Evolutionary conservation across 1,140 invertebrate species (phyloP), one percentile per base, ranked within the genome.

Genomic region (Achatina immaculata): DNA sequence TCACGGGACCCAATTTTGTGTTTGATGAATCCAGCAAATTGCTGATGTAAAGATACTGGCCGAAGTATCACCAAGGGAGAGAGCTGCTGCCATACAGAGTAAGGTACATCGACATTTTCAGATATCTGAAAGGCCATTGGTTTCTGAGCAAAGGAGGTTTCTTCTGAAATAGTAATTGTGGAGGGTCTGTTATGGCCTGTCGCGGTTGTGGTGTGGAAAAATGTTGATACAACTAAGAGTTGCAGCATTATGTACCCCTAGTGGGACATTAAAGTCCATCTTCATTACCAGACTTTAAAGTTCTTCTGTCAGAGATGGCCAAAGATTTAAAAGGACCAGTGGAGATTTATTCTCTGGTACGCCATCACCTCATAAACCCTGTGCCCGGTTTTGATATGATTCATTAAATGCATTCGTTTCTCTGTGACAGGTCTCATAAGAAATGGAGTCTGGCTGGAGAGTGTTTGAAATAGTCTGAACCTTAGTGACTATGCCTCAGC

Each of bases 11-110:
- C 74, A 76, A 76, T 76, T 76, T 76, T 76, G 48, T 51, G 74
- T 76, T 76, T 76, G 74, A 76, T 76, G 74, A 76, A 76, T 76
- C 51, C 74, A 62, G 58, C 34, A 76, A 76, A 76, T 76, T 76
- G 55, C 74, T 76, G 74, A 76, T 76, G 51, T 76, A 76, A 76
- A 62, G 74, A 76, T 76, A 76, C 74, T 40, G n/a, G 31, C 6
- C 31, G 51, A 76, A 76, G 74, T 76, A 76, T 76, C 51, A 51
- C 58, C 74, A 65, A 34, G 74, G 74, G 74, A 76, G 11, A 11
- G 7, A 51, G n/a, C 74, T 76, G 7, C 19, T 31, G 71, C 51
- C 55, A 28, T 43, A 65, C 74, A 31, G 42, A 62, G 45, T 51
- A 40, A 62, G 74, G 74, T 76, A 55, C 74, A 76, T 11, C 3